Percentiles rank a stretch among this genome's conserved stretches.
Evolutionary conservation across 2,797 vertebrate genomes (phyloP).

Genomic region (Phalanger gymnotis): DNA sequence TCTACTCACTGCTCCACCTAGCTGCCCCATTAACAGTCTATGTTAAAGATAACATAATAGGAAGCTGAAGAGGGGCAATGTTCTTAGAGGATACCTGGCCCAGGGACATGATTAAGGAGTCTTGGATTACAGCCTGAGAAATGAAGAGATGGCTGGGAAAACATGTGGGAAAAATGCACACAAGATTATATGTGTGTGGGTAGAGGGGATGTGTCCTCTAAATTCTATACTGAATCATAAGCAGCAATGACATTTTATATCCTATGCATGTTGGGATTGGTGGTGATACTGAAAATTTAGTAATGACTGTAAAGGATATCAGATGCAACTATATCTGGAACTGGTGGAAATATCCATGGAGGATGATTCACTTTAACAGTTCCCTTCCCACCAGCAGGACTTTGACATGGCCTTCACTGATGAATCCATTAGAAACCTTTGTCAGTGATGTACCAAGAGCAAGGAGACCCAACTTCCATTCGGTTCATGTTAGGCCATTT

Average conservation of each 20-base stretch:
- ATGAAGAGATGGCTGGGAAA: not conserved
- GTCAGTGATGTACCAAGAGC: not conserved
- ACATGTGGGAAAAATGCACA: not conserved
- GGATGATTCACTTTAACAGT: slow-evolving; percentile 55
- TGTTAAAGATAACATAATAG: not conserved
- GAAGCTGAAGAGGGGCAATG: not conserved
- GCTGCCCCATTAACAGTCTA: too few relatives aligned
- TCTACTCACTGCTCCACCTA: too few relatives aligned
- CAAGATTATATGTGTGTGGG: not conserved
- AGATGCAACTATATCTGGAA: slow-evolving; percentile 61
- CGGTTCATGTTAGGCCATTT: not conserved
- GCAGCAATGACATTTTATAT: slow-evolving; percentile 62
- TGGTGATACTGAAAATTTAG: slow-evolving; percentile 68
- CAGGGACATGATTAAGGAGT: not conserved
- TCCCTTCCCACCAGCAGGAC: slow-evolving; percentile 59
- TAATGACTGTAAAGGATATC: slow-evolving; percentile 64
- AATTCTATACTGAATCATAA: slow-evolving; percentile 31
- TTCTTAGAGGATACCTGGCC: not conserved
- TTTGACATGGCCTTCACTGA: slow-evolving; percentile 58
- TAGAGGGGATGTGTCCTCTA: not conserved
- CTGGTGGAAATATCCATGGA: slow-evolving; percentile 53
- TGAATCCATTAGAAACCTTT: slow-evolving; percentile 43
- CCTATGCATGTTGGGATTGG: slow-evolving; percentile 36
- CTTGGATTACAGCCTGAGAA: not conserved
- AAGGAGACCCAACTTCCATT: not conserved